Evolutionary conservation across 2,113 vertebrate genomes (phyloP), one percentile per base, ranked within the genome.

Genomic region (Gobius niger): DNA sequence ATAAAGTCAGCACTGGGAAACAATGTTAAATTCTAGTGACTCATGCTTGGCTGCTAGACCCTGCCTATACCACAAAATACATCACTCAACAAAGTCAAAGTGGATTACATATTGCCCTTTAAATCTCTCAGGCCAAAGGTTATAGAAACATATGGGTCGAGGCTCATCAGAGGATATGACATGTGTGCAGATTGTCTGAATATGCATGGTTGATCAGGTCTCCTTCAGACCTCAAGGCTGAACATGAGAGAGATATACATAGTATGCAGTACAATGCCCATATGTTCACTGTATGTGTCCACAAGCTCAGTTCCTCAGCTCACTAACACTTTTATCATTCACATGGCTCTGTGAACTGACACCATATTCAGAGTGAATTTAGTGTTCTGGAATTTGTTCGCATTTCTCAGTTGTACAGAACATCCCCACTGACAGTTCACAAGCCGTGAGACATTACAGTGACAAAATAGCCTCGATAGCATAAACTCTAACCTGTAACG

Each of bases 141-240:
- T 9, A 70, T 9, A 0, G 1, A 9, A 72, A 62, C 82, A 78
- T 78, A 82, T 81, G 74, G 82, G 71, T 70, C 1, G 54, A 42
- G 41, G 13, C 59, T 68, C 64, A 44, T 72, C 47, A 5, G 59
- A 41, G 40, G 4, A 42, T 71, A 19, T 57, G 44, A 44, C 65
- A 51, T 73, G 72, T 79, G 68, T 82, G 79, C 81, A 78, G 83
- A 82, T 68, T 74, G 79, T 66, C 80, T 68, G 42, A 8, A 34
- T 52, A 63, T 13, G 69, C 68, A 59, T 63, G 57, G 69, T 44
- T 6, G 62, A 78, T 18, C 78, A 74, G 8, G 52, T 72, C 9
- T 68, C 10, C 44, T 74, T 54, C 1, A 4, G 52, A 64, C 47
- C 52, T 51, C 0, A 1, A 53, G 66, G 51, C 50, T 44, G 15